A percentile compares a stretch with the other conserved stretches of the same genome.
These are phyloP conservation scores for Helobdella robusta DNA, from an alignment of 2,888 invertebrate genomes.

Conservation along the genomic window DNA sequence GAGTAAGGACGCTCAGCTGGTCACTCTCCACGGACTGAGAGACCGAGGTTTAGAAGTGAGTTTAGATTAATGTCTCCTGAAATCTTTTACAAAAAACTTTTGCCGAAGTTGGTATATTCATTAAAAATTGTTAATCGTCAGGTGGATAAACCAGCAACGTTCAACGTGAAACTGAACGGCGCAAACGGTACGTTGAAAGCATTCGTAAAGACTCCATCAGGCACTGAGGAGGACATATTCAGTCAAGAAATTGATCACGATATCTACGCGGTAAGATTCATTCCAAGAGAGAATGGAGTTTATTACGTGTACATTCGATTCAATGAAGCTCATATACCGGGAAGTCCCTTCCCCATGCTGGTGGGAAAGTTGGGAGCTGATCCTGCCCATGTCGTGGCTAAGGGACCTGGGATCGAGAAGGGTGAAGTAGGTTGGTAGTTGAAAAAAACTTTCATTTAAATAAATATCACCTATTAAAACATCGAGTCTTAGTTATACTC, in stretches of 20 bases:
- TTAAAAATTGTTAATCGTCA: slow-evolving; percentile 35
- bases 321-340: slow-evolving; percentile 91
- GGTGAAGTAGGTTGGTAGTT: slow-evolving; percentile 31
- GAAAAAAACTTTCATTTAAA: too few species aligned
- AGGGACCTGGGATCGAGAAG: slow-evolving; percentile 44
- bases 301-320: slow-evolving; percentile 82
- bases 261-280: slow-evolving; percentile 52
- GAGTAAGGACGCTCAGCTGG: slow-evolving; percentile 80
- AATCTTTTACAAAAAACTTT: background rate
- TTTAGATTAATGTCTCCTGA: background rate
- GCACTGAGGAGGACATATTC: slow-evolving; percentile 89
- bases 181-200: slow-evolving; percentile 56
- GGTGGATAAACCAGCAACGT: slow-evolving; percentile 76
- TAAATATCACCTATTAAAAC: too few species aligned
- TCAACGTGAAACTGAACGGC: slow-evolving; percentile 85
- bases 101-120: background rate
- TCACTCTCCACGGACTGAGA: slow-evolving; percentile 51
- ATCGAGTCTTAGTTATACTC: too few species aligned
- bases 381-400: slow-evolving; percentile 57
- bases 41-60: slow-evolving; percentile 45
- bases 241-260: slow-evolving; percentile 61
- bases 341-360: slow-evolving; percentile 84
- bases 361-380: slow-evolving; percentile 73
- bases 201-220: slow-evolving; percentile 67
- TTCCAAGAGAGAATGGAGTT: slow-evolving; percentile 62